Base-by-base conservation (phyloP, 1,140 invertebrate species). In the Sitophilus oryzae region DNA sequence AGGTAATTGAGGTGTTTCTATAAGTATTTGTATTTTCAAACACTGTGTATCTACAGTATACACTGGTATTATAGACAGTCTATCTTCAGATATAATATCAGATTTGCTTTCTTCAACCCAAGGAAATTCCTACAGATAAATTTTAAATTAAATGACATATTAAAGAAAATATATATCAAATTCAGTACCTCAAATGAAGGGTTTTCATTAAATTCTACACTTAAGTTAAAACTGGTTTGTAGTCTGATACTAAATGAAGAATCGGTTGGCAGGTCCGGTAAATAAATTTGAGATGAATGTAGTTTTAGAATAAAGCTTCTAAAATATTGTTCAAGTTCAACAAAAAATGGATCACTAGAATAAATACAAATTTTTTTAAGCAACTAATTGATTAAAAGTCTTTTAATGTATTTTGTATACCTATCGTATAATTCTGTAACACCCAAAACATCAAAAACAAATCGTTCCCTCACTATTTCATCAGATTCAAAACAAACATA, bases 271-370 rank as follows among this genome's bases (percentile, higher is more conserved):
- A 62, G 45, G 20, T 47, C 34, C 18, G 62, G 18, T 37, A 67
- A 56, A 48, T 61, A 61, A 14, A 52, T 16, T 21, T 52, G 16
- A 14, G 49, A 47, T 22, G 60, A 46, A 40, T 66, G 59, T 10
- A 67, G 40, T 54, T 62, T 69, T 22, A 69, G 52, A 21, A 59
- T 56, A 45, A 66, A 65, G 47, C 49, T 52, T 37, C 62, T 55
- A 21, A 66, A 47, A 42, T 42, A 45, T 34, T 61, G 48, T 52
- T 66, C 65, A 0, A 66, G 18, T 18, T 66, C 56, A 3, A 65
- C 40, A 10, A 65, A 56, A 42, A 63, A 63, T 20, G 50, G 23
- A 50, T 65, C 61, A 60, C 61, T 66, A 43, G 57, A 63, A 53
- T 11, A 14, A 45, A n/a, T n/a, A n/a, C n/a, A n/a, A 5, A 20